These are phyloP conservation scores for Sciurus vulgaris DNA, from an alignment of 2,797 vertebrate genomes.

Conservation along the genomic window DNA sequence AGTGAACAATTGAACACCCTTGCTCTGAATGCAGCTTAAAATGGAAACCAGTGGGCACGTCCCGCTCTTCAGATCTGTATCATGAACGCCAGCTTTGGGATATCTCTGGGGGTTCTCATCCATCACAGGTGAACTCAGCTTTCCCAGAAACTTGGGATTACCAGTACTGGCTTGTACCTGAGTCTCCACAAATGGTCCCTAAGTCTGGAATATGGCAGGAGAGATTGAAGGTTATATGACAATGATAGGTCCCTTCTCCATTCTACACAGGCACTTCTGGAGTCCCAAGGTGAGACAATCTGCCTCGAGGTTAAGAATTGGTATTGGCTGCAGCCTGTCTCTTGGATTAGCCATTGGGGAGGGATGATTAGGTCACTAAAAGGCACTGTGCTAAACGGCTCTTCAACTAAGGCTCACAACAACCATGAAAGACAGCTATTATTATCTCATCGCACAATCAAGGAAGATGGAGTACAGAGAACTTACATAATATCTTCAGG, in stretches of 20 bases:
- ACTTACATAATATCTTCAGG: neutral
- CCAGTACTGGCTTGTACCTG: neutral
- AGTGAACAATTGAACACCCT: neutral
- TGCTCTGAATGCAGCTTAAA: neutral
- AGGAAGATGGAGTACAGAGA: neutral
- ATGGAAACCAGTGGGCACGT: neutral
- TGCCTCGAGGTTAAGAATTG: neutral
- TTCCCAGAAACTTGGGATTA: neutral
- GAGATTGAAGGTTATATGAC: neutral
- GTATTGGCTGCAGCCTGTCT: neutral
- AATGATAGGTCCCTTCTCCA: neutral
- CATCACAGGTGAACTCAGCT: neutral
- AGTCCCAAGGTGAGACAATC: neutral
- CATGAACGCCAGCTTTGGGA: neutral
- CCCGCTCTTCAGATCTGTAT: neutral
- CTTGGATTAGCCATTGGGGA: neutral
- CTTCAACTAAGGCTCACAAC: neutral
- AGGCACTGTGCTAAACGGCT: neutral
- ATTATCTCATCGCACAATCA: neutral
- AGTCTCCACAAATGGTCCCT: neutral
- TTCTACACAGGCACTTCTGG: neutral
- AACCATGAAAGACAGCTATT: neutral
- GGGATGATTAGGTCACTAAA: neutral
- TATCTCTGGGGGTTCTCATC: neutral
- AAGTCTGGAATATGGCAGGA: neutral